Percentiles rank a stretch among this genome's conserved stretches.
These are phyloP conservation scores for Microctonus aethiopoides DNA, from an alignment of 2,888 invertebrate species.

Conservation along the genomic window DNA sequence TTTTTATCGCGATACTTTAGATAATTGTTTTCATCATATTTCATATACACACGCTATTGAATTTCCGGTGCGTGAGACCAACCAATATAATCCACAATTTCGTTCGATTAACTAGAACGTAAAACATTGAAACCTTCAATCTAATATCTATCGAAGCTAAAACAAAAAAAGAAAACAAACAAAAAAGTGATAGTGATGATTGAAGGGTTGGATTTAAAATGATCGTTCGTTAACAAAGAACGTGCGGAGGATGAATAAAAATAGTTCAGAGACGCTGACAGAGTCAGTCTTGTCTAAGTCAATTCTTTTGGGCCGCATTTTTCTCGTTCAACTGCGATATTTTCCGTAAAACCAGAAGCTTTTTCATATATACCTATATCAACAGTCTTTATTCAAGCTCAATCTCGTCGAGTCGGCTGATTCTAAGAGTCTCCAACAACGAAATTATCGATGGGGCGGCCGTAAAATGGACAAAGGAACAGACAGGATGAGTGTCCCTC, in stretches of 20 bases:
- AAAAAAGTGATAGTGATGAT: not conserved
- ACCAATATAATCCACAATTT: conserved; percentile 1
- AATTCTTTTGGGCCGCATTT: conserved; percentile 8
- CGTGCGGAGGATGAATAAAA: conserved; percentile 14
- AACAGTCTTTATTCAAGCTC: conserved; percentile 33
- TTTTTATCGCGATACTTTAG: not conserved
- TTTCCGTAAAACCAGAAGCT: not conserved
- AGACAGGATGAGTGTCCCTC: conserved; percentile 3
- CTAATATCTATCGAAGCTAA: not conserved
- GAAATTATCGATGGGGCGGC: conserved; percentile 42
- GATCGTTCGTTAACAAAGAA: conserved; percentile 14
- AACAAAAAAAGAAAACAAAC: not conserved
- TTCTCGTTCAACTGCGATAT: not conserved
- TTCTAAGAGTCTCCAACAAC: conserved; percentile 33
- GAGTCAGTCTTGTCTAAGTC: conserved; percentile 1
- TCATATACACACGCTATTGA: conserved; percentile 10
- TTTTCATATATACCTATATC: not conserved
- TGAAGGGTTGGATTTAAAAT: conserved; percentile 1
- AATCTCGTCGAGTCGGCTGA: conserved; percentile 32
- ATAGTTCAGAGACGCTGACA: conserved; percentile 23
- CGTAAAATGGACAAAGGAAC: conserved; percentile 23
- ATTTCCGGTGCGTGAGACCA: not conserved
- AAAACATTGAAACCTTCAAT: not conserved
- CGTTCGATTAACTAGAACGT: not conserved
- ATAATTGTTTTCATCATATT: conserved; percentile 23